Base-by-base conservation (phyloP, 2,113 vertebrate genomes). In the Channa argus region DNA sequence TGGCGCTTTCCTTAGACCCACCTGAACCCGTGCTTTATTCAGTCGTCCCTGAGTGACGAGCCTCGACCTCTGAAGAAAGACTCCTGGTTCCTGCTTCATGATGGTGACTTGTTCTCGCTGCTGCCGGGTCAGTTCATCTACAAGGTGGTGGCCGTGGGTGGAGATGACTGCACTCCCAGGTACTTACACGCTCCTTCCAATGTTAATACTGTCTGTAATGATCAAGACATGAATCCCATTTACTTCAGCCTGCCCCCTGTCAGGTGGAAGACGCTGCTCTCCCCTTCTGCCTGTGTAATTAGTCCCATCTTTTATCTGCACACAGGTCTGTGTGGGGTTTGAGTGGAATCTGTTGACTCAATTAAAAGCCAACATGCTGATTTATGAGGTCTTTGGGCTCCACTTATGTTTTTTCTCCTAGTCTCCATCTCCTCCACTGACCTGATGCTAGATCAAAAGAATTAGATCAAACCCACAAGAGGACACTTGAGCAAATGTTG, bases 21-120 rank as follows among this genome's bases (percentile, higher is more conserved):
- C 54, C 44, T 92, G 72, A 97, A 96, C 86, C 96, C 96, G 0
- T 96, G 96, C 82, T 98, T 96, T 71, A 58, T 94, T 49, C 95
- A 91, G 83, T 79, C 94, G 3, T 88, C 88, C 4, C 77, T 55
- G 45, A 83, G 76, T 11, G 90, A 85, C 8, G 51, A 79, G 5
- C 92, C 95, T 2, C 89, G 80, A 49, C 94, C 96, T 8, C 84
- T 94, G 83, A 89, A 93, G 74, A 94, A 56, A 65, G 89, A 92
- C 59, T 46, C 84, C 34, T 96, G 96, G 96, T 62, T 83, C 58
- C 68, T 33, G 2, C 91, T 98, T 10, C 78, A 52, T 33, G 80
- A 92, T 0, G 96, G 96, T 14, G 94, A 95, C 68, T 53, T 93
- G 45, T 91, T 97, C 86, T 96, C 96, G 10, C 90, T 97, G 39